These are phyloP conservation scores for Idaea straminata DNA, from an alignment of 2,888 invertebrate genomes.

Conservation along the genomic window DNA sequence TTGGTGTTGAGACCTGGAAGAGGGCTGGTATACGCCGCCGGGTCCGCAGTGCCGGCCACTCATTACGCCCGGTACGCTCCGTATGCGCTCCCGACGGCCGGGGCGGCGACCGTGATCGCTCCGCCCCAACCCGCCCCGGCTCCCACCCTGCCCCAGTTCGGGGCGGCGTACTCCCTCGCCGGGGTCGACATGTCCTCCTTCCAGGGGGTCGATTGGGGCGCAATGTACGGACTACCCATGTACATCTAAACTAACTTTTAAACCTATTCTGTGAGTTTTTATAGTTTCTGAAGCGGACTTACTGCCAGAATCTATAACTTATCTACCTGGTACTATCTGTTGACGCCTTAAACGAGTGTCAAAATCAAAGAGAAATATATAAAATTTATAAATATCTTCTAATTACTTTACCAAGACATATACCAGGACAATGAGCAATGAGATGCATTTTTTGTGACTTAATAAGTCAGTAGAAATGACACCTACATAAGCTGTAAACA, in stretches of 20 bases:
- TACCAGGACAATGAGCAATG: too few relatives aligned
- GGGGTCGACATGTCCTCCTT: slow-evolving; percentile 96
- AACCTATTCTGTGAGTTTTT: slow-evolving; percentile 14
- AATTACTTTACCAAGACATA: too few relatives aligned
- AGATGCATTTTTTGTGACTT: too few relatives aligned
- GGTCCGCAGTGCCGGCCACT: slow-evolving; percentile 55
- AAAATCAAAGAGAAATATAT: too few relatives aligned
- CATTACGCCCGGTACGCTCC: slow-evolving; percentile 76
- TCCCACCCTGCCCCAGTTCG: slow-evolving; percentile 82
- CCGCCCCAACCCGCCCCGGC: slow-evolving; percentile 77
- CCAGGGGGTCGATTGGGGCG: slow-evolving; percentile 94
- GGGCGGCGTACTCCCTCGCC: slow-evolving; percentile 89
- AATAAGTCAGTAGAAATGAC: too few relatives aligned
- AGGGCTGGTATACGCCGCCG: slow-evolving; percentile 81
- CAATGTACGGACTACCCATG: slow-evolving; percentile 96
- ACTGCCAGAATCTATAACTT: too few relatives aligned
- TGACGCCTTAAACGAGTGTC: too few relatives aligned
- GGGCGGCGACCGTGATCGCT: slow-evolving; percentile 70
- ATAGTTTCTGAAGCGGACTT: neutral
- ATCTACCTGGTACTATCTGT: too few relatives aligned
- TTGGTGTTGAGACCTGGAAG: slow-evolving; percentile 86
- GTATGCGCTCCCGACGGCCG: slow-evolving; percentile 74
- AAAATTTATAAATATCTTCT: too few relatives aligned
- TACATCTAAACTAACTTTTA: slow-evolving; percentile 83
- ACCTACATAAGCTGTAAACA: too few relatives aligned